Percentiles rank a stretch among this genome's conserved stretches.
phyloP scores from a whole-genome alignment of 2,797 vertebrate genomes.

The Pantherophis alleghaniensis region DNA sequence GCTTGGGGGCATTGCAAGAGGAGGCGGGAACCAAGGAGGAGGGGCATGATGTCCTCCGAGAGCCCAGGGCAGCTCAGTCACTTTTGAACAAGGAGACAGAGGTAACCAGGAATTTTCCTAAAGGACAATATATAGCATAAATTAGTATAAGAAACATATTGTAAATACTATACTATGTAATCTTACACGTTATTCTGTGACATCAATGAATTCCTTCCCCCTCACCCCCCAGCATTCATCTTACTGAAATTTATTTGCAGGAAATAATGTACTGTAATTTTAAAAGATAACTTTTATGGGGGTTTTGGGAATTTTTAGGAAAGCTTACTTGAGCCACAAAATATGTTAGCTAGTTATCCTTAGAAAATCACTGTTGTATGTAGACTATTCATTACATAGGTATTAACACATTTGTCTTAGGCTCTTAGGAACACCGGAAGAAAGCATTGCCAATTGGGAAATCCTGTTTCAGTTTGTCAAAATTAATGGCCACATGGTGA shows the following conservation, averaged over 20 bases:
- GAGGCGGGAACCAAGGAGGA: slow-evolving; percentile 54
- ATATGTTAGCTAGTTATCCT: neutral
- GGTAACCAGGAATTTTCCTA: slow-evolving; percentile 54
- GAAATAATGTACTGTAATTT: too few species aligned
- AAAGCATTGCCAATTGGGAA: neutral
- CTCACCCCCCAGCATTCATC: neutral
- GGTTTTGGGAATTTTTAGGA: neutral
- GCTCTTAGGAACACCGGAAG: neutral
- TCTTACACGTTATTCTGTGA: neutral
- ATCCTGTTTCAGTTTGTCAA: too few species aligned
- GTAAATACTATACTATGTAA: neutral
- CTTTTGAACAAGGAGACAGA: slow-evolving; percentile 38
- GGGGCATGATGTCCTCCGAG: slow-evolving; percentile 22
- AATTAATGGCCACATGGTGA: neutral
- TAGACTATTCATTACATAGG: too few species aligned
- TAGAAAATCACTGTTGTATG: neutral
- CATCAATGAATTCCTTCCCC: neutral
- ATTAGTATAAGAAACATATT: neutral
- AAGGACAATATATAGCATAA: neutral
- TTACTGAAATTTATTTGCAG: neutral
- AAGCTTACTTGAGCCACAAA: neutral
- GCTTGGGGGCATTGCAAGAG: slow-evolving; percentile 46
- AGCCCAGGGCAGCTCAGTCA: slow-evolving; percentile 57
- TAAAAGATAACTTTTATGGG: neutral
- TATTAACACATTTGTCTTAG: neutral